A percentile compares a stretch with the other conserved stretches of the same genome.
Evolutionary conservation across 2,797 vertebrate genomes (phyloP).

Genomic region (Sphenopsis melanotis): DNA sequence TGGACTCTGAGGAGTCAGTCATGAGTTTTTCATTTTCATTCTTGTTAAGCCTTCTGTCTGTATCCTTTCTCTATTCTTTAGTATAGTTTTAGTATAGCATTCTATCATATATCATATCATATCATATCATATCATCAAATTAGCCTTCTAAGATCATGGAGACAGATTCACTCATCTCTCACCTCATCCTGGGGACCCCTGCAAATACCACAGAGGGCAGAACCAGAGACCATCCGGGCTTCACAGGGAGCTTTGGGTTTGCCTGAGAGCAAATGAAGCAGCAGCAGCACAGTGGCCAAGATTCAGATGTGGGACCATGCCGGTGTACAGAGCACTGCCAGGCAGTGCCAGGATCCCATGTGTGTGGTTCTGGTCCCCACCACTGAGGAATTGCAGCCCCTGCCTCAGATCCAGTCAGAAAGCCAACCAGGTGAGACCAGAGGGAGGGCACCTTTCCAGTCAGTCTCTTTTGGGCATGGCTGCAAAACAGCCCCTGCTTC

Average conservation of each 20-base stretch:
- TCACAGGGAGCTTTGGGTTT: background rate
- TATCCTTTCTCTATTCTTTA: too few relatives aligned
- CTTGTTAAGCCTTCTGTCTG: too few relatives aligned
- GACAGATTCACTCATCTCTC: too few relatives aligned
- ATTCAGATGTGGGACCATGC: fast-evolving
- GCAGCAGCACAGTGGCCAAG: background rate
- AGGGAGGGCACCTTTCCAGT: background rate
- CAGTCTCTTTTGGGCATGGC: background rate
- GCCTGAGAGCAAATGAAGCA: background rate
- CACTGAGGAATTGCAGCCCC: fast-evolving
- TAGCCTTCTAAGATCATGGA: too few relatives aligned
- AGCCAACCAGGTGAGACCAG: background rate
- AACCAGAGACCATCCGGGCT: fast-evolving
- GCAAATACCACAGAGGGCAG: too few relatives aligned
- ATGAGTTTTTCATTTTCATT: too few relatives aligned
- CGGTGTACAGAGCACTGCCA: fast-evolving
- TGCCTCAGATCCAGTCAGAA: background rate
- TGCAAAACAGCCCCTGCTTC: background rate
- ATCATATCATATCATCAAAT: too few relatives aligned
- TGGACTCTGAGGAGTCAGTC: too few relatives aligned
- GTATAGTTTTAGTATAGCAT: too few relatives aligned
- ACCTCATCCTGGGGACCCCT: too few relatives aligned
- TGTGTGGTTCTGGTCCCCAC: background rate
- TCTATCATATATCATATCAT: too few relatives aligned
- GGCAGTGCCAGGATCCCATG: background rate